A percentile compares a stretch with the other conserved stretches of the same genome.
phyloP scores from a whole-genome alignment of 2,888 invertebrate genomes.

The Alviniconcha strummeri region DNA sequence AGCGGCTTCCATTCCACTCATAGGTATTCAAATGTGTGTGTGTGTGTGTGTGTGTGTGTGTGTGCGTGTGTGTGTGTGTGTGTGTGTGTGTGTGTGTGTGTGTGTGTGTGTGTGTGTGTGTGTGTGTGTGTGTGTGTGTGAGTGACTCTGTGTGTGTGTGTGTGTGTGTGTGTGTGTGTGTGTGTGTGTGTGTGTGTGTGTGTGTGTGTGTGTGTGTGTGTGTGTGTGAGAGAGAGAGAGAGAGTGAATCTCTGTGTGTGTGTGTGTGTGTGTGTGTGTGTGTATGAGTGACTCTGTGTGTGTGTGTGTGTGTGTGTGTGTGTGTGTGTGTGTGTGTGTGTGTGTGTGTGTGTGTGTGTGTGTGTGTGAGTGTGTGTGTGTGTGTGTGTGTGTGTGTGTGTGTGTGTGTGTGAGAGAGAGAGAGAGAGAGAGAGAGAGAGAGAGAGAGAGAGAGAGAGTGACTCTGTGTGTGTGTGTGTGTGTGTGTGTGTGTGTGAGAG shows the following conservation, averaged over 20 bases:
- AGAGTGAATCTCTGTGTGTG: not conserved
- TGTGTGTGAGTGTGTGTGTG: too few species aligned
- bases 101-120: not conserved
- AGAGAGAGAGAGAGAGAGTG: not conserved
- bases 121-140: not conserved
- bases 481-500: not conserved
- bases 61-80: not conserved
- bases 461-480: not conserved
- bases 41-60: conserved; percentile 35
- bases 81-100: not conserved
- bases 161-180: not conserved
- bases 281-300: too few species aligned
- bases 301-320: too few species aligned
- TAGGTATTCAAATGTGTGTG: conserved; percentile 50
- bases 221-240: not conserved
- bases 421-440: not conserved
- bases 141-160: not conserved
- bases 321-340: too few species aligned
- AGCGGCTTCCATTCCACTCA: conserved; percentile 66
- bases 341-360: too few species aligned
- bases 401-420: not conserved
- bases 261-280: not conserved
- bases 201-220: not conserved
- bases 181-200: not conserved
- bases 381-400: too few species aligned